phyloP scores from a whole-genome alignment of 2,113 vertebrate genomes.

The Cavia aperea region DNA sequence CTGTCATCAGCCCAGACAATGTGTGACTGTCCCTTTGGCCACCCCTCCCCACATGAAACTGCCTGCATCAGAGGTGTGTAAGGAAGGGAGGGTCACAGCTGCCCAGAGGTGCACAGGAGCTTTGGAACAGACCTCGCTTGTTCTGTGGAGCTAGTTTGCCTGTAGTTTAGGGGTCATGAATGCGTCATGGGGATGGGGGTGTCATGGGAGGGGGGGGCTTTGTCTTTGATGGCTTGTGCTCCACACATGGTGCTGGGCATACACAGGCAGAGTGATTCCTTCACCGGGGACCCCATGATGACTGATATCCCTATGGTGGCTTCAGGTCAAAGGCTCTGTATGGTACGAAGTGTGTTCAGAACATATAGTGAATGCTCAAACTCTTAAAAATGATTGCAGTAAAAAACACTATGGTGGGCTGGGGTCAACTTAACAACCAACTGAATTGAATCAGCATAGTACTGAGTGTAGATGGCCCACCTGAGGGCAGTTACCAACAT shows the following conservation, averaged over 20 bases:
- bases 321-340: neutral
- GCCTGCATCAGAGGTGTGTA: neutral
- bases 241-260: accelerated
- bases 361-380: neutral
- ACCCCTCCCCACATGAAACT: neutral
- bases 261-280: accelerated
- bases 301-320: neutral
- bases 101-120: accelerated
- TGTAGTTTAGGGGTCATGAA: neutral
- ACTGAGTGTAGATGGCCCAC: no score
- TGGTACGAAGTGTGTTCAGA: neutral
- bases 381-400: neutral
- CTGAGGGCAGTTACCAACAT: no score
- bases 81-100: accelerated
- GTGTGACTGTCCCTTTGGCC: neutral
- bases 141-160: neutral
- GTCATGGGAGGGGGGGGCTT: accelerated
- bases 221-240: neutral
- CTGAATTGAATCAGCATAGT: no score
- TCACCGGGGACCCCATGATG: no score
- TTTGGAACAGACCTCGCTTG: accelerated
- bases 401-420: no score
- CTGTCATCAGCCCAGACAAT: neutral
- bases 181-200: accelerated
- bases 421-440: no score